Conservation (phyloP, 2,888 invertebrate genomes). For the Nomada ruficornis region DNA sequence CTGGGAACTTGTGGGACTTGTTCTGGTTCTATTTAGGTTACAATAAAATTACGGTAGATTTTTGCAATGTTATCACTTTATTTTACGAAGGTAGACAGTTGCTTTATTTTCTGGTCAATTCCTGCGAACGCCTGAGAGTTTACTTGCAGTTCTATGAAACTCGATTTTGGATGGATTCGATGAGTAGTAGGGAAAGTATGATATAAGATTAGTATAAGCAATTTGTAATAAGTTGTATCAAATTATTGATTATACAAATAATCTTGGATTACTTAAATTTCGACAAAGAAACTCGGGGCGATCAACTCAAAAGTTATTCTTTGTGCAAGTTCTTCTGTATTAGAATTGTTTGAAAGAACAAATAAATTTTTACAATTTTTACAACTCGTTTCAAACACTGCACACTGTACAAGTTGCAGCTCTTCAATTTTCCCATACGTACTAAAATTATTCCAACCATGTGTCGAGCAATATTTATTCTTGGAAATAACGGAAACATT, state of each 20-base stretch:
- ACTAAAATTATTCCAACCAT: too few relatives aligned
- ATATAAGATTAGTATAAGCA: too few relatives aligned
- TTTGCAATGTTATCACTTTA: too few relatives aligned
- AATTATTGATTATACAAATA: conserved; percentile 26
- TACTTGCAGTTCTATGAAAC: too few relatives aligned
- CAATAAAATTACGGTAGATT: too few relatives aligned
- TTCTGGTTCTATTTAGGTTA: neutral
- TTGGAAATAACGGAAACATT: neutral
- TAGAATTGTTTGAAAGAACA: conserved; percentile 16
- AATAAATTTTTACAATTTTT: conserved; percentile 3
- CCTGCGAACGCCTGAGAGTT: too few relatives aligned
- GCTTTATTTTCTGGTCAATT: too few relatives aligned
- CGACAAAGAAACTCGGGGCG: conserved; percentile 11
- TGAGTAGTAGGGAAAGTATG: too few relatives aligned
- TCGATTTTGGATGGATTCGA: too few relatives aligned
- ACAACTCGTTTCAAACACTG: neutral
- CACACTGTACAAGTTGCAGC: neutral
- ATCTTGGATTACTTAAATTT: conserved; percentile 25
- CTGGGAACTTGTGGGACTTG: neutral
- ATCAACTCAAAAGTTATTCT: conserved; percentile 17
- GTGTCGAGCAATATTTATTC: neutral
- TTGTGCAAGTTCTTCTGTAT: conserved; percentile 11
- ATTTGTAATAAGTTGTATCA: neutral
- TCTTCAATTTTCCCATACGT: neutral
- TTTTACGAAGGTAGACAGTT: too few relatives aligned